Evolutionary conservation across 1,140 invertebrate species (phyloP), one percentile per base, ranked within the genome.

Genomic region (Delia radicum): DNA sequence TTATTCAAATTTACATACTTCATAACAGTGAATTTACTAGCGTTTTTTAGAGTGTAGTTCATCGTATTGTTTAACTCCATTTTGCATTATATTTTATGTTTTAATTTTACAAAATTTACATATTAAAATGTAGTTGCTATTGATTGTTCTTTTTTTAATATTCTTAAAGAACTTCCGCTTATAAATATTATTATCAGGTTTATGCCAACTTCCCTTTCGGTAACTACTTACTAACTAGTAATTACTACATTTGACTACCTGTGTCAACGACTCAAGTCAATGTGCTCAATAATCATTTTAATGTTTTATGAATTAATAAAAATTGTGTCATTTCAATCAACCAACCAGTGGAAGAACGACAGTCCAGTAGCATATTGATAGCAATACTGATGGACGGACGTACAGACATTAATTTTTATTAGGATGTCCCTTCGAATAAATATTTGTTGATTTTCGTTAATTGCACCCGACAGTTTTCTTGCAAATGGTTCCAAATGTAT

Each of bases 151-250:
- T 21, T 21, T 55, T 21, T 21, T 18, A 21, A 21, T 18, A 21
- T 55, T 55, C 48, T 21, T 55, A 55, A 55, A 55, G 48, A 55
- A 55, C 48, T 55, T 55, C 48, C 48, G 48, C 48, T 55, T 55
- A 55, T 55, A 55, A 55, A 55, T 55, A 55, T 55, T 55, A 18
- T 55, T 18, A 55, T 55, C 48, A 55, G 48, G 48, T 55, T 55
- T 55, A 21, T 55, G 24, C 24, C 18, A 55, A 55, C 48, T 55
- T 55, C 48, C 48, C 48, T 55, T 55, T 55, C 48, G 48, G 48
- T 55, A 55, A 55, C 48, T 55, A 55, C 48, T 55, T 55, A n/a
- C 24, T 55, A 55, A 55, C 5, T 18, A 24, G 12, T 21, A 55
- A 55, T 55, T 55, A 55, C 18, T 55, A 24, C 5, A 21, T 55